Conservation (phyloP, 2,888 invertebrate genomes). For the Drosophila algonquin region DNA sequence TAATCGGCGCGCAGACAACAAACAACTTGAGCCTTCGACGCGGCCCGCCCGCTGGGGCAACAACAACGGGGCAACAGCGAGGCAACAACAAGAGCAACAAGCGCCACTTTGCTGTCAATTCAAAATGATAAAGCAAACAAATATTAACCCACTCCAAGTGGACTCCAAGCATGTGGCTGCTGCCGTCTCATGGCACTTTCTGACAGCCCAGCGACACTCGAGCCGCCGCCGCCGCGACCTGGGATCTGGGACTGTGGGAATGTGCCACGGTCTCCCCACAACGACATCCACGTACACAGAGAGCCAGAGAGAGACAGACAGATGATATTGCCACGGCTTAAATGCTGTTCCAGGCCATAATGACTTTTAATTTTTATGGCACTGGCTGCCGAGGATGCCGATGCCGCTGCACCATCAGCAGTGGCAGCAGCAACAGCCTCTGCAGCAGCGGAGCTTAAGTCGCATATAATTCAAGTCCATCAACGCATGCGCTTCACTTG, state of each 20-base stretch:
- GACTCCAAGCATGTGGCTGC: constrained; percentile 69
- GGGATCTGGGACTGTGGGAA: constrained; percentile 43
- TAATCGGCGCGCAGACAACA: constrained; percentile 77
- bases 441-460: constrained; percentile 70
- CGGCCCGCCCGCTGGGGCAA: constrained; percentile 63
- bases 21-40: constrained; percentile 66
- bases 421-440: constrained; percentile 8
- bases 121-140: constrained; percentile 83
- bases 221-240: constrained; percentile 40
- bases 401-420: constrained; percentile 17
- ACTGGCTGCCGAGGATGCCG: constrained; percentile 76
- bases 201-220: constrained; percentile 76
- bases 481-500: constrained; percentile 78
- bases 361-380: constrained; percentile 81
- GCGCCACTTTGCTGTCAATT: constrained; percentile 84
- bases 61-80: constrained; percentile 58
- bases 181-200: constrained; percentile 77
- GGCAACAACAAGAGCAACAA: constrained; percentile 71
- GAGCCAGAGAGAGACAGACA: constrained; percentile 9
- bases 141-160: constrained; percentile 83
- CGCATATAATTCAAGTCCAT: constrained; percentile 81
- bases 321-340: constrained; percentile 59
- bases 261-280: constrained; percentile 61
- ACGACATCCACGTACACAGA: constrained; percentile 12
- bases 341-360: constrained; percentile 80